Base-by-base conservation (phyloP, 2,888 invertebrate genomes). In the Cheiracanthium punctorium region DNA sequence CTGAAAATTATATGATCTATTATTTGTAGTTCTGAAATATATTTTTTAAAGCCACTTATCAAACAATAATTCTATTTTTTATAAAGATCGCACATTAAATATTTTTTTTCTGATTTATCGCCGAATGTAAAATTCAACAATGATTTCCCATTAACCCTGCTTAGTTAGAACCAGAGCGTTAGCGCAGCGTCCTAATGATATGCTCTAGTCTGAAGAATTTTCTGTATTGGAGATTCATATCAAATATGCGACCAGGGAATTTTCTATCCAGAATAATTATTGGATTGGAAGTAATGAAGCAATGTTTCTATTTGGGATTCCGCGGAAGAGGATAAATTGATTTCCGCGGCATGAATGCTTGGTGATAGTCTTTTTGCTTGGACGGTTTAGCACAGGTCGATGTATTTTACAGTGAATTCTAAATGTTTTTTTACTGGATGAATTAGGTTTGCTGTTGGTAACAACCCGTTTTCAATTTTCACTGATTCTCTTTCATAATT, bases 61-160 rank as follows among this genome's bases (percentile, higher is more conserved):
- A n/a, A n/a, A n/a, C n/a, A n/a, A n/a, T n/a, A n/a, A n/a, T n/a
- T n/a, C n/a, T n/a, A n/a, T n/a, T n/a, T n/a, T n/a, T n/a, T n/a
- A n/a, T n/a, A n/a, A n/a, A n/a, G n/a, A n/a, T n/a, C n/a, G n/a
- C n/a, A n/a, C n/a, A n/a, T n/a, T n/a, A n/a, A n/a, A n/a, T 74
- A 20, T 74, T 69, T 77, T 30, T 64, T 52, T n/a, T 20, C 20
- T 32, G 28, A 48, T 52, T 52, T 77, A 52, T 70, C 33, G 33
- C 37, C 37, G 29, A 20, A 70, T 64, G 58, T 52, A 33, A 71
- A 79, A 58, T 72, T 74, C 70, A 30, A 33, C 52, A 75, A 70
- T 70, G 82, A 82, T 82, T 82, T 82, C 70, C 67, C 75, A 75
- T 82, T 75, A 75, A 75, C 58, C 82, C 52, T 70, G n/a, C n/a